Evolutionary conservation across 2,888 invertebrate species (phyloP).

Genomic region (Schrankia costaestrigalis): DNA sequence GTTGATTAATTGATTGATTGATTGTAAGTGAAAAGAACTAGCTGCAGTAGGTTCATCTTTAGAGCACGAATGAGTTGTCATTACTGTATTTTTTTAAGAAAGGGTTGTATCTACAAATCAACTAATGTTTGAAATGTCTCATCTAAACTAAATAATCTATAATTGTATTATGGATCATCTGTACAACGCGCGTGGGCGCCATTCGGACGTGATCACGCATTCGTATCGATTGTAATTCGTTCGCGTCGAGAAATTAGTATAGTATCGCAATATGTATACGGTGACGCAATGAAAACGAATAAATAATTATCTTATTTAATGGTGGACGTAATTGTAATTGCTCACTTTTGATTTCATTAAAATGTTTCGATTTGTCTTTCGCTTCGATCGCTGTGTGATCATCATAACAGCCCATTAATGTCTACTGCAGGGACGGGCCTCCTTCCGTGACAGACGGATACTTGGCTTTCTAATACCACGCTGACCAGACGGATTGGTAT

Average conservation of each 20-base stretch:
- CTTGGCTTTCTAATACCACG: too few relatives aligned
- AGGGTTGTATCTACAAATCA: background rate
- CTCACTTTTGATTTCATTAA: background rate
- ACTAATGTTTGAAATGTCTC: background rate
- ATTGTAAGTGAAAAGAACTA: too few relatives aligned
- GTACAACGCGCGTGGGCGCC: conserved; percentile 74
- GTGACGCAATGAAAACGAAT: conserved; percentile 38
- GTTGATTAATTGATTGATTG: too few relatives aligned
- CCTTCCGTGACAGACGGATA: too few relatives aligned
- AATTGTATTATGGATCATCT: conserved; percentile 76
- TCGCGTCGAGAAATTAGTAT: conserved; percentile 65
- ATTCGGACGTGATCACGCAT: conserved; percentile 71
- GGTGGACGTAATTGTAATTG: background rate
- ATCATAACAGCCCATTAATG: too few relatives aligned
- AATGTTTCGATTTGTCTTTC: too few relatives aligned
- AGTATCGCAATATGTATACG: conserved; percentile 34
- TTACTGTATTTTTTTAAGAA: too few relatives aligned
- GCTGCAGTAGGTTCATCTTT: too few relatives aligned
- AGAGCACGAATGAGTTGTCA: too few relatives aligned
- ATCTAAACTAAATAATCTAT: conserved; percentile 50
- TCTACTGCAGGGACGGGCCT: too few relatives aligned
- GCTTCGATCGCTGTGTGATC: too few relatives aligned
- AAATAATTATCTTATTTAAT: conserved; percentile 2
- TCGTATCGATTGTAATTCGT: conserved; percentile 68
- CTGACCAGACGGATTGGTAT: too few relatives aligned